Evolutionary conservation across 2,888 invertebrate genomes (phyloP), one percentile per base, ranked within the genome.

Genomic region (Nudaria mundana): DNA sequence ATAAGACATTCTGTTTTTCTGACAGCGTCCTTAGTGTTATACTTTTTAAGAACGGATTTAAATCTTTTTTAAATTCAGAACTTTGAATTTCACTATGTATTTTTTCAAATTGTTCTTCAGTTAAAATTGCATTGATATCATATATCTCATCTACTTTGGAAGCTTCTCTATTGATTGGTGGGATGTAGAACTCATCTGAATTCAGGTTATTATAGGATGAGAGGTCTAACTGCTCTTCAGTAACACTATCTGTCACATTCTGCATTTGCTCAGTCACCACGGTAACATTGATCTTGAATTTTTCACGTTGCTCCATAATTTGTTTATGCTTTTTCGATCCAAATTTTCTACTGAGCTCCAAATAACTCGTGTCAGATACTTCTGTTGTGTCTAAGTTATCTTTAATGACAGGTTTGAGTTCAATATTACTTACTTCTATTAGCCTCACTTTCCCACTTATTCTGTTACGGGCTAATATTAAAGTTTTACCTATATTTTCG

Each of bases 311-410:
- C 52, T 93, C 92, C 43, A 91, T 90, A 31, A 73, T 71, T 51
- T 91, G 72, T 62, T 91, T 92, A 0, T 81, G 80, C 58, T 85
- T 91, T 49, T 93, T 93, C 0, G 93, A 93, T 1, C 93, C 93
- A 60, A 93, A 93, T 49, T 91, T 88, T 56, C 91, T 91, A 30
- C 91, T 91, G 0, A 93, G 69, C 35, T 87, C 87, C 13, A 81
- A 58, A 28, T 66, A 56, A 12, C 75, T 81, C 0, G 70, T 76
- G 11, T 86, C 79, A 0, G 67, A 36, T 0, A 54, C 18, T 5
- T 69, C 60, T 0, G 67, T 35, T 0, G 60, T 35, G 5, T 70
- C 63, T 2, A 63, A 23, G 1, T 73, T 62, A 0, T 47, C 52
- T 41, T 66, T 68, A 0, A 80, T 11, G 0, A 59, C 18, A 0